phyloP scores from a whole-genome alignment of 2,888 invertebrate species.

The Chesias legatella region DNA sequence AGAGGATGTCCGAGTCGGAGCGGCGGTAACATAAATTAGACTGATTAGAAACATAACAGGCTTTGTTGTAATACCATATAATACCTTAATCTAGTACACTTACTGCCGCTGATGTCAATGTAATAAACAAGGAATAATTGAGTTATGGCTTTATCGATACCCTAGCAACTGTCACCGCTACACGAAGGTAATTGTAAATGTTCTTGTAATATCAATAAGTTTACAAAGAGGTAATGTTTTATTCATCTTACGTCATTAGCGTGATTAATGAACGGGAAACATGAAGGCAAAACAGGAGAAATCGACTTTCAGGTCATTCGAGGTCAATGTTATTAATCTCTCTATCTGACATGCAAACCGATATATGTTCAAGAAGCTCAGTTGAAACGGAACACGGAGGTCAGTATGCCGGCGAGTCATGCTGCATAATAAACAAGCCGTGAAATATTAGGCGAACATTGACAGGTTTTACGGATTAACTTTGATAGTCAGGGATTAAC shows the following conservation, averaged over 20 bases:
- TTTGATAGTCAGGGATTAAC: conserved; percentile 15
- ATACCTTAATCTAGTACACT: background rate
- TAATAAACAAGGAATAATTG: background rate
- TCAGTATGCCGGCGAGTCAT: conserved; percentile 34
- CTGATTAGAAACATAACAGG: conserved; percentile 15
- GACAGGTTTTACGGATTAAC: conserved; percentile 20
- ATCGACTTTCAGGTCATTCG: conserved; percentile 35
- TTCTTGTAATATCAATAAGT: conserved; percentile 28
- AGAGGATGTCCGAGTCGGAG: conserved; percentile 11
- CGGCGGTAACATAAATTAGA: conserved; percentile 13
- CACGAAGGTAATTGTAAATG: conserved; percentile 23
- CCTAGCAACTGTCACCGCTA: conserved; percentile 9
- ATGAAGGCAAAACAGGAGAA: conserved; percentile 43
- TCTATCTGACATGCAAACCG: conserved; percentile 42
- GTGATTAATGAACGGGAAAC: conserved; percentile 42
- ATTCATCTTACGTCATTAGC: conserved; percentile 43
- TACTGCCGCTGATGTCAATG: too few species aligned
- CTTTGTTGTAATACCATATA: conserved; percentile 5
- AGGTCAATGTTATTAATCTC: conserved; percentile 49
- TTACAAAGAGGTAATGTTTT: conserved; percentile 31
- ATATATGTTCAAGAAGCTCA: conserved; percentile 18
- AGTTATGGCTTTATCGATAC: conserved; percentile 4
- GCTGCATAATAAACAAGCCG: conserved; percentile 26
- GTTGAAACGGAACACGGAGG: conserved; percentile 32
- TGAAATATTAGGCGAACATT: conserved; percentile 30